Conservation (phyloP, 2,113 vertebrate species). For the Scartelaos histophorus region DNA sequence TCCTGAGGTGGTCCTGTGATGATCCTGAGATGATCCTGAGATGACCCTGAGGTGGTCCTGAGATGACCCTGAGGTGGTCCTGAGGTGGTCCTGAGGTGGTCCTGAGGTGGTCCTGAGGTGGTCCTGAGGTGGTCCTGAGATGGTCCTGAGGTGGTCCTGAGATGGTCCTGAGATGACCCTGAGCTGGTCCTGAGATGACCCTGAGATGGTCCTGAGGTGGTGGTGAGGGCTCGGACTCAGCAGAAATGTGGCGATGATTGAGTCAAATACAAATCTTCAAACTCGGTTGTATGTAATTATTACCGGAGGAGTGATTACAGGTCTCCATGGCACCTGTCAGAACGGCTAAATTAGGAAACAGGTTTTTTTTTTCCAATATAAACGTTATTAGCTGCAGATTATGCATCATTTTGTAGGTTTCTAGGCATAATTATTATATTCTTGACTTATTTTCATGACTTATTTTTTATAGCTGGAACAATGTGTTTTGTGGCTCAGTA, state of each 20-base stretch:
- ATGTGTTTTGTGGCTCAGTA: not conserved
- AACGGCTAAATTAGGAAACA: not conserved
- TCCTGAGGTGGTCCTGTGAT: too few species aligned
- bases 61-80: slow-evolving; percentile 31
- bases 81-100: slow-evolving; percentile 35
- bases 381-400: too few species aligned
- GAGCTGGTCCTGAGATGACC: slow-evolving; percentile 35
- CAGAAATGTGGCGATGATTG: not conserved
- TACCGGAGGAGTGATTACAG: not conserved
- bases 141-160: slow-evolving; percentile 35
- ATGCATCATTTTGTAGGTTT: too few species aligned
- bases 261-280: not conserved
- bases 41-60: slow-evolving; percentile 31
- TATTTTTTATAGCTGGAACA: too few species aligned
- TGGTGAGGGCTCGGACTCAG: too few species aligned
- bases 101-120: slow-evolving; percentile 35
- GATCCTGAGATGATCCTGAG: too few species aligned
- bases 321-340: not conserved
- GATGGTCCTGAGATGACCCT: slow-evolving; percentile 28
- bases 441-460: too few species aligned
- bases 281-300: not conserved
- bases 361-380: not conserved
- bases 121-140: too few species aligned
- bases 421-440: too few species aligned
- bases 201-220: slow-evolving; percentile 31